Base-by-base conservation (phyloP, 2,888 invertebrate species). In the Pheosia gnoma region DNA sequence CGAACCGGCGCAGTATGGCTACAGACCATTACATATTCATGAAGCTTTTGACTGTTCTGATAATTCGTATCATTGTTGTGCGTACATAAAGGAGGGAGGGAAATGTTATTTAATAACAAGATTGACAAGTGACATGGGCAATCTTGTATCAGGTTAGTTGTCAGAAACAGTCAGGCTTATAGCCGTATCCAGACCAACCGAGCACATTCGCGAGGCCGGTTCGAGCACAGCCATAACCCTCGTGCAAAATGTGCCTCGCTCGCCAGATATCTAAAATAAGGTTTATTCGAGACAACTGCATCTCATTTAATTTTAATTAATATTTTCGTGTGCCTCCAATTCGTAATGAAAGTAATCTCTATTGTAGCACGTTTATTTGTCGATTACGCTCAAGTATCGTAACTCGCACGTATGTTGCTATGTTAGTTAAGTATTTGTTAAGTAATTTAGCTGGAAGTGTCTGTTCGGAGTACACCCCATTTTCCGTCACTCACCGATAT, bases 401-500 rank as follows among this genome's bases (percentile, higher is more conserved):
- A 2, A 7, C 41, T 4, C 38, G 51, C 53, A 63, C 56, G 54
- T 38, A 10, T 41, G 51, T 64, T 56, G 62, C 59, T 51, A 62
- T 43, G 61, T 68, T 64, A 68, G 61, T 65, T 51, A 57, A 68
- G 75, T 74, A 71, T 77, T 74, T 77, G 77, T 71, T 70, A 71
- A 71, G 67, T 74, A 77, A 74, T 74, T 74, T 71, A 66, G 63
- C 67, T 74, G 63, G 63, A 74, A 67, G 65, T 69, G 75, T 74
- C 59, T 67, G 3, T 38, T 51, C 45, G 56, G 41, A 8, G 64
- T 62, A 60, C 59, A 66, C 55, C 56, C 62, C 61, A 63, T 64
- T 66, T 77, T 63, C 65, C 47, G 47, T 47, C 4, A n/a, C 47
- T n/a, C 43, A 8, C 47, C 47, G n/a, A 47, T 47, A 11, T 11